Conservation (phyloP, 2,113 vertebrate genomes). For the Takifugu bimaculatus region DNA sequence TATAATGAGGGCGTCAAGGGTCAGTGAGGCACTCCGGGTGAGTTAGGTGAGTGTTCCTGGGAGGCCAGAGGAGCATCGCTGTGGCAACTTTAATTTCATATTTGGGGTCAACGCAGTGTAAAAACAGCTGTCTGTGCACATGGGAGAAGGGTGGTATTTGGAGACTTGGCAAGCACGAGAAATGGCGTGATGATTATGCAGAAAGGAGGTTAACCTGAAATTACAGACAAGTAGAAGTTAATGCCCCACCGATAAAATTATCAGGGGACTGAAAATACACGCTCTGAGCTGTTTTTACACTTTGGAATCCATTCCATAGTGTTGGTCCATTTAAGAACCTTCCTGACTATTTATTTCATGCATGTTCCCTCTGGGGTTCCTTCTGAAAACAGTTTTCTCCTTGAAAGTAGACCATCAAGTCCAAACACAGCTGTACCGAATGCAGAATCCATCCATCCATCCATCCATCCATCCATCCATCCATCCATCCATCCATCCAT, state of each 20-base stretch:
- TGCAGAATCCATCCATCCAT: background rate
- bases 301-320: background rate
- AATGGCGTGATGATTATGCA: background rate
- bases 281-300: background rate
- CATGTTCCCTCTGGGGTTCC: background rate
- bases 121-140: slow-evolving; percentile 44
- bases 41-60: slow-evolving; percentile 53
- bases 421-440: slow-evolving; percentile 4
- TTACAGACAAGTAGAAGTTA: too few species aligned
- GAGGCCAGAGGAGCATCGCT: slow-evolving; percentile 51
- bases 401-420: slow-evolving; percentile 12
- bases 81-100: slow-evolving; percentile 56
- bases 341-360: slow-evolving; percentile 7
- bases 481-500: slow-evolving; percentile 5
- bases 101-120: slow-evolving; percentile 49
- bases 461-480: slow-evolving; percentile 7
- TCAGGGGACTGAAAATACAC: too few species aligned
- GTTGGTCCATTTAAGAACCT: background rate
- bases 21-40: slow-evolving; percentile 54
- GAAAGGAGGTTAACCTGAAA: background rate
- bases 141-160: slow-evolving; percentile 21
- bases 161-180: too few species aligned
- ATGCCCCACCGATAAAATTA: too few species aligned
- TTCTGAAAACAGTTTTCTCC: background rate
- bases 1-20: slow-evolving; percentile 54